phyloP scores from a whole-genome alignment of 1,140 invertebrate species.

The Drosophila sulfurigaster region DNA sequence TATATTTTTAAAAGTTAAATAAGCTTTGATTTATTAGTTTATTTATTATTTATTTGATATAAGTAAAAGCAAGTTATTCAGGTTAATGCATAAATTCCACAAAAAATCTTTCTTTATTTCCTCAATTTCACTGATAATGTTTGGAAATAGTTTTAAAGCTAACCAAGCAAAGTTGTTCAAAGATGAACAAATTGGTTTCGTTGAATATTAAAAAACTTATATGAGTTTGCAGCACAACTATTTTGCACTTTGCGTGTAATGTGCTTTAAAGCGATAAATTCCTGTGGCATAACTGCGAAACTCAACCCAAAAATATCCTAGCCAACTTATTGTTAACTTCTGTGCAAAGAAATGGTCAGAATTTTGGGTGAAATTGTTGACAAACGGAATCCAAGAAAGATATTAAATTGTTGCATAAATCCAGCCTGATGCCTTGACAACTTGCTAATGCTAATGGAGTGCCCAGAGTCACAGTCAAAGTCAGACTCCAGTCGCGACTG shows the following conservation, averaged over 20 bases:
- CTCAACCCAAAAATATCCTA: no score
- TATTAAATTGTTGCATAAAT: conserved; percentile 30
- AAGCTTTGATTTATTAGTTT: no score
- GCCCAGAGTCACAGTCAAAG: conserved; percentile 28
- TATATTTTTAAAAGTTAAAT: no score
- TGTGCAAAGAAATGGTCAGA: background rate
- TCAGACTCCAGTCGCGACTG: conserved; percentile 7
- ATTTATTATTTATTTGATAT: no score
- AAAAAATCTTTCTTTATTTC: background rate
- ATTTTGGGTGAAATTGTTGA: conserved; percentile 2
- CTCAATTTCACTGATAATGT: background rate
- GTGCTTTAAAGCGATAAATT: background rate
- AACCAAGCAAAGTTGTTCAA: background rate
- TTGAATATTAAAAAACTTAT: background rate
- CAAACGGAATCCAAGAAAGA: conserved; percentile 18
- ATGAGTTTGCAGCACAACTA: conserved; percentile 10
- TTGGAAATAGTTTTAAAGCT: background rate
- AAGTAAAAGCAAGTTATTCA: background rate
- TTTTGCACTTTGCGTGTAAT: conserved; percentile 1
- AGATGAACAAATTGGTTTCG: background rate
- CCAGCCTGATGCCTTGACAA: conserved; percentile 29
- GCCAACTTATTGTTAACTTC: no score
- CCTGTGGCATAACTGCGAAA: no score
- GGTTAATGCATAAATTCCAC: no score
- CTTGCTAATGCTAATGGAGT: conserved; percentile 72